These are phyloP conservation scores for Apodemia mormo DNA, from an alignment of 2,888 invertebrate species.

Conservation along the genomic window DNA sequence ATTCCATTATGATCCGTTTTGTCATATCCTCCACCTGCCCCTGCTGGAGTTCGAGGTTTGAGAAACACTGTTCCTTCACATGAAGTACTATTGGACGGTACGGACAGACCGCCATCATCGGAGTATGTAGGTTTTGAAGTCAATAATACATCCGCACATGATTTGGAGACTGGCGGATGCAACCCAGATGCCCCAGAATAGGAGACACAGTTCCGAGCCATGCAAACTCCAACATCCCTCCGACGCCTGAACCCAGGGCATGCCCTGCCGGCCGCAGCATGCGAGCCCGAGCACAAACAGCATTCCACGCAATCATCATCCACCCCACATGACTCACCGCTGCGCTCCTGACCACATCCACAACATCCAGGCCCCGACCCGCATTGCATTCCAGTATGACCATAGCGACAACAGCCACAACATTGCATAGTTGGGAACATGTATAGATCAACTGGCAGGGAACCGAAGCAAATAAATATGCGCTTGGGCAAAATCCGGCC, in stretches of 20 bases:
- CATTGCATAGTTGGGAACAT: background rate
- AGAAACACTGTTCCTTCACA: too few species aligned
- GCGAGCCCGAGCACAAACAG: background rate
- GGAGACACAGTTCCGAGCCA: background rate
- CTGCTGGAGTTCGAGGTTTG: too few species aligned
- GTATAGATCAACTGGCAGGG: slow-evolving; percentile 1
- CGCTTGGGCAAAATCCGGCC: background rate
- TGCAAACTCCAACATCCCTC: background rate
- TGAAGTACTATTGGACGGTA: background rate
- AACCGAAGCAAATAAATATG: background rate
- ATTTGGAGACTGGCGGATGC: background rate
- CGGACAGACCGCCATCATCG: background rate
- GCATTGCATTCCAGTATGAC: too few species aligned
- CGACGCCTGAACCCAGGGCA: background rate
- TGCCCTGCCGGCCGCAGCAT: background rate
- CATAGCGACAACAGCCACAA: too few species aligned
- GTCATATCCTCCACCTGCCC: background rate
- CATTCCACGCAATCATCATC: background rate
- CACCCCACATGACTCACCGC: background rate
- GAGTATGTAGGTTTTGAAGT: background rate
- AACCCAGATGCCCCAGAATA: background rate
- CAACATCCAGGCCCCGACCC: background rate
- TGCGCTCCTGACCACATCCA: background rate
- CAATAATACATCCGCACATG: background rate
- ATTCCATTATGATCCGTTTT: background rate